Conservation (phyloP, 2,888 invertebrate species). For the Iphiclides podalirius region DNA sequence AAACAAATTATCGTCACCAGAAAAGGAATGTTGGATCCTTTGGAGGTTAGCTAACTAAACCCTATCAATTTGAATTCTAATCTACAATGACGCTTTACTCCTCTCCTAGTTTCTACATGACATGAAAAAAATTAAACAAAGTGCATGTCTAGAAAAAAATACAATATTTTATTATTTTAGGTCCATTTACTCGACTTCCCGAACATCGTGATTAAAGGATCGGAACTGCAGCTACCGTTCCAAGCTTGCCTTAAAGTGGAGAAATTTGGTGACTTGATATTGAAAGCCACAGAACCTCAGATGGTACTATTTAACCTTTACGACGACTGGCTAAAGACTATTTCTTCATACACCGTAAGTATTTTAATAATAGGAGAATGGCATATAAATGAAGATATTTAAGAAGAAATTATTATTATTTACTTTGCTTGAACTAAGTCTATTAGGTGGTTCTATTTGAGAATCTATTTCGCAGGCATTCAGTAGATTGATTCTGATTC, state of each 20-base stretch:
- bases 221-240: slow-evolving; percentile 98
- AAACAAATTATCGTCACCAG: slow-evolving; percentile 99
- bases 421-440: too few species aligned
- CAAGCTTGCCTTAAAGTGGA: slow-evolving; percentile 99
- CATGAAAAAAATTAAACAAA: too few species aligned
- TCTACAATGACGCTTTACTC: too few species aligned
- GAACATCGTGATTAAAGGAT: slow-evolving; percentile 99
- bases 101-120: too few species aligned
- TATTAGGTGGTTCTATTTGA: too few species aligned
- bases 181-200: slow-evolving; percentile 99
- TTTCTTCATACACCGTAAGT: slow-evolving; percentile 96
- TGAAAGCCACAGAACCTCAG: slow-evolving; percentile 99
- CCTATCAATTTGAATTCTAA: too few species aligned
- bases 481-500: slow-evolving; percentile 96
- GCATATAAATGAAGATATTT: too few species aligned
- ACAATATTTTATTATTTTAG: slow-evolving; percentile 42
- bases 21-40: slow-evolving; percentile 99
- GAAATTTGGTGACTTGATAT: slow-evolving; percentile 98
- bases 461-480: too few species aligned
- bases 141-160: too few species aligned
- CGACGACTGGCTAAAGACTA: slow-evolving; percentile 99
- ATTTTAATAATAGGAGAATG: too few species aligned
- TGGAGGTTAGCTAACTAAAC: slow-evolving; percentile 87
- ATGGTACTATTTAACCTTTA: slow-evolving; percentile 99
- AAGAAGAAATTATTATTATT: too few species aligned